A percentile compares a stretch with the other conserved stretches of the same genome.
These are phyloP conservation scores for Phaethornis superciliosus DNA, from an alignment of 2,113 vertebrate species.

Conservation along the genomic window DNA sequence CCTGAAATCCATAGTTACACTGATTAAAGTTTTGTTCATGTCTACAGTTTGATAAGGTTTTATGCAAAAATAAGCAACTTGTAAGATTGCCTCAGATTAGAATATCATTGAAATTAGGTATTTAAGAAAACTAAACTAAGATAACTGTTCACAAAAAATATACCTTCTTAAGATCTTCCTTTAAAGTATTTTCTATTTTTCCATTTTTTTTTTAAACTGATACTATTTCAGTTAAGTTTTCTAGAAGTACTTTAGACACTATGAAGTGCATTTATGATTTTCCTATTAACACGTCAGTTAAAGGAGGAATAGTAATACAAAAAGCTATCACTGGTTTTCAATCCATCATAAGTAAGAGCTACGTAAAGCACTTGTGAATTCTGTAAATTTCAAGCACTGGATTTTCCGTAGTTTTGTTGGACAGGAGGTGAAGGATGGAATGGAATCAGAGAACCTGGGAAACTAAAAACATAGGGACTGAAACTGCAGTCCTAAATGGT, in stretches of 20 bases:
- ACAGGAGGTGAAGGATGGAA: fast-evolving
- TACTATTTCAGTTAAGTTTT: not conserved
- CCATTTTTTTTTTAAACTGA: too few species aligned
- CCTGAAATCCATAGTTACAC: not conserved
- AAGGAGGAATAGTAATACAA: not conserved
- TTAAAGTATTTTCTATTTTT: not conserved
- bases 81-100: not conserved
- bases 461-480: not conserved
- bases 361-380: not conserved
- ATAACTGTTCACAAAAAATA: fast-evolving
- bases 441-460: too few species aligned
- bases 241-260: not conserved
- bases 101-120: not conserved
- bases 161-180: not conserved
- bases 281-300: not conserved
- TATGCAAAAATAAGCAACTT: not conserved
- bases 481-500: not conserved
- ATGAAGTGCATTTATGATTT: not conserved
- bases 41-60: not conserved
- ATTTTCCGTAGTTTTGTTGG: not conserved
- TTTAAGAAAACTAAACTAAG: too few species aligned
- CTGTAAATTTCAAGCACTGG: not conserved
- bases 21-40: not conserved
- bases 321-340: not conserved
- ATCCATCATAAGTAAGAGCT: fast-evolving